Conservation (phyloP, 1,140 invertebrate genomes). For the Carposina sasakii region DNA sequence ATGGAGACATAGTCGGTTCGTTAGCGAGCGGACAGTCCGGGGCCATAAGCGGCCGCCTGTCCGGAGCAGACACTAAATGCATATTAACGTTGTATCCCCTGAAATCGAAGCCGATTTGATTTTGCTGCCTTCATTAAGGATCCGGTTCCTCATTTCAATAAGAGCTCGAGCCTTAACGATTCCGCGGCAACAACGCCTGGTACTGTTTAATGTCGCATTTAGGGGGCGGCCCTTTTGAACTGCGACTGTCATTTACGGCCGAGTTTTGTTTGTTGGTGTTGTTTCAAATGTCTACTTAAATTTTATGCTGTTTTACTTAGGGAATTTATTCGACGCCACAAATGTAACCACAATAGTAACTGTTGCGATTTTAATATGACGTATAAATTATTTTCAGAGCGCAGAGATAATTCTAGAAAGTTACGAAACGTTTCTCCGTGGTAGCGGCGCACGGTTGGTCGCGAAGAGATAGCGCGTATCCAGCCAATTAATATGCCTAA, state of each 20-base stretch:
- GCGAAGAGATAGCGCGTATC: slow-evolving; percentile 59
- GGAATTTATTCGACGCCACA: too few species aligned
- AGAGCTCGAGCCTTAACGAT: slow-evolving; percentile 61
- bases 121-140: slow-evolving; percentile 64
- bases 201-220: slow-evolving; percentile 61
- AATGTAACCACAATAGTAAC: too few species aligned
- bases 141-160: slow-evolving; percentile 66
- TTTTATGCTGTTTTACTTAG: too few species aligned
- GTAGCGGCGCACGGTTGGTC: too few species aligned
- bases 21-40: slow-evolving; percentile 25
- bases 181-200: slow-evolving; percentile 60
- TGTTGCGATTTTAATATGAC: too few species aligned
- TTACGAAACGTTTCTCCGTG: too few species aligned
- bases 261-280: slow-evolving; percentile 39
- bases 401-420: too few species aligned
- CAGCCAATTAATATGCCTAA: slow-evolving; percentile 70
- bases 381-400: too few species aligned
- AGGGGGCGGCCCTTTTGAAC: slow-evolving; percentile 63
- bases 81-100: slow-evolving; percentile 53
- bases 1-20: slow-evolving; percentile 28
- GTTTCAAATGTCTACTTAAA: slow-evolving; percentile 45
- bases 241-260: too few species aligned
- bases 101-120: slow-evolving; percentile 67
- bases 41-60: slow-evolving; percentile 27
- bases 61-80: slow-evolving; percentile 47